These are phyloP conservation scores for Chloebia gouldiae DNA, from an alignment of 2,113 vertebrate species.

Conservation along the genomic window DNA sequence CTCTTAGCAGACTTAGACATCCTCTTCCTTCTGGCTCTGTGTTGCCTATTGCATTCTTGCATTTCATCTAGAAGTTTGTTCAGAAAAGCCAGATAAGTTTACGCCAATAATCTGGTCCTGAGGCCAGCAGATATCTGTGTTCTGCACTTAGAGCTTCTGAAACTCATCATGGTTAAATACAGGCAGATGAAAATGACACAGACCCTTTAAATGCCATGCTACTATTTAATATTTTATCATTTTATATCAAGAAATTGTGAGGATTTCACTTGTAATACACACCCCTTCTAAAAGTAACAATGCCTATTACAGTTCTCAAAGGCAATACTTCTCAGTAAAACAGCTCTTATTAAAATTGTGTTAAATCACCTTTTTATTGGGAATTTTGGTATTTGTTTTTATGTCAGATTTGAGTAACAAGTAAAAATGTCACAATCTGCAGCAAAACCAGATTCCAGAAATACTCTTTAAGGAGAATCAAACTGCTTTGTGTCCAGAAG, in stretches of 20 bases:
- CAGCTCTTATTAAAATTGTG: not conserved
- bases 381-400: not conserved
- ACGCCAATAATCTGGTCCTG: not conserved
- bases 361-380: not conserved
- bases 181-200: not conserved
- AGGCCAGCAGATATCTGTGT: not conserved
- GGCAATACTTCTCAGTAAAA: not conserved
- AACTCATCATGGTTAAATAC: not conserved
- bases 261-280: not conserved
- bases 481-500: not conserved
- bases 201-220: not conserved
- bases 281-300: not conserved
- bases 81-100: not conserved
- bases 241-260: not conserved
- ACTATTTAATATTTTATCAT: not conserved
- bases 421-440: not conserved
- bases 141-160: not conserved
- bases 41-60: not conserved
- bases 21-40: not conserved
- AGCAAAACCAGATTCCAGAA: not conserved
- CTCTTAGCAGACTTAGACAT: not conserved
- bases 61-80: not conserved
- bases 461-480: not conserved
- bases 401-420: not conserved
- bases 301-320: not conserved